Conservation (phyloP, 2,888 invertebrate genomes). For the Cataglyphis altisquamis region DNA sequence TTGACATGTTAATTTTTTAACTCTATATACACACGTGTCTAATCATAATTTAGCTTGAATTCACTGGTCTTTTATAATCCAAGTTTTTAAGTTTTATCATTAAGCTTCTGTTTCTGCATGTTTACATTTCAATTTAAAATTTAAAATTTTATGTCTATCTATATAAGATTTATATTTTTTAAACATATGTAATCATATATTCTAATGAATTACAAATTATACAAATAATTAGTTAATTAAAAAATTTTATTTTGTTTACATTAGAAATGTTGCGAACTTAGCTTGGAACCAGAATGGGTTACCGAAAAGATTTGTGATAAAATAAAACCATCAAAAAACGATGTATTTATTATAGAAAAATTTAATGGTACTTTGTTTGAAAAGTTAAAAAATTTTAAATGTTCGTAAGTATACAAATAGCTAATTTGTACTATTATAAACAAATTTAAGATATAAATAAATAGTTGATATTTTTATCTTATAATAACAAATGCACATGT, state of each 20-base stretch:
- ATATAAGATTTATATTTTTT: neutral
- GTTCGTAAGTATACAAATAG: conserved; percentile 88
- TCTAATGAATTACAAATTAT: neutral
- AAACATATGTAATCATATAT: neutral
- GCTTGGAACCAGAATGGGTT: conserved; percentile 89
- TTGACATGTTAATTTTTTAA: no score
- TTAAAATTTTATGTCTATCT: neutral
- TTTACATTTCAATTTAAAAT: neutral
- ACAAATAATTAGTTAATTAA: neutral
- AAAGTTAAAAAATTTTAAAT: conserved; percentile 89
- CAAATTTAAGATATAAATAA: neutral
- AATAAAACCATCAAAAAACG: conserved; percentile 88
- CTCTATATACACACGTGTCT: no score
- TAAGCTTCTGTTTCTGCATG: neutral
- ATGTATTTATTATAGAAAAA: conserved; percentile 92
- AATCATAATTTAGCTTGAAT: no score
- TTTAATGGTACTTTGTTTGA: conserved; percentile 92
- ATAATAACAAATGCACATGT: neutral
- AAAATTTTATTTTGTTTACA: conserved; percentile 56
- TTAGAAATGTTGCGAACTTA: conserved; percentile 89
- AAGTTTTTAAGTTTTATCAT: no score
- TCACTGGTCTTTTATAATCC: no score
- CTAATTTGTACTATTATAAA: neutral
- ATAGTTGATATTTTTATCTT: neutral
- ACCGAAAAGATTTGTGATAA: conserved; percentile 88